These are phyloP conservation scores for Subacronicta megacephala DNA, from an alignment of 2,888 invertebrate genomes.

Conservation along the genomic window DNA sequence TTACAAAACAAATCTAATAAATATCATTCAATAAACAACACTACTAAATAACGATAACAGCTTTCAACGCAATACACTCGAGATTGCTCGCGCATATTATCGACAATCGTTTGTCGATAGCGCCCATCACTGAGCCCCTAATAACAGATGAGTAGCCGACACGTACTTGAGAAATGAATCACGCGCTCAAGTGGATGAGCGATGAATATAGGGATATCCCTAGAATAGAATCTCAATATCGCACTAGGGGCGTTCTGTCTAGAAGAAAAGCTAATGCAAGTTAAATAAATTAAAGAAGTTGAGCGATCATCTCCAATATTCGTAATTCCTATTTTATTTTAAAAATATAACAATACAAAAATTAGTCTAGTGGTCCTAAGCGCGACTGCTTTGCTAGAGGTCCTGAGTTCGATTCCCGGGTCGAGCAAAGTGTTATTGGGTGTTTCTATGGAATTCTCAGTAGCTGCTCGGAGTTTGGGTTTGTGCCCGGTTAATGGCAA, in stretches of 20 bases:
- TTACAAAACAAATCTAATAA: slow-evolving; percentile 15
- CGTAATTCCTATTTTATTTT: no score
- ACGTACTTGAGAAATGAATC: slow-evolving; percentile 51
- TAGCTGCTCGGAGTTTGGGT: no score
- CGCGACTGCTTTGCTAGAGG: no score
- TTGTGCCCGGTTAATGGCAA: no score
- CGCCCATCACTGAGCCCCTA: slow-evolving; percentile 40
- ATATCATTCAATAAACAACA: slow-evolving; percentile 3
- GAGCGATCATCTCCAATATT: no score
- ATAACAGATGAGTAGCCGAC: slow-evolving; percentile 45
- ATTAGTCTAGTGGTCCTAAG: no score
- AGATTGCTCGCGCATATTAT: slow-evolving; percentile 30
- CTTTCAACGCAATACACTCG: slow-evolving; percentile 39
- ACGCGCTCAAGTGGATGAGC: slow-evolving; percentile 34
- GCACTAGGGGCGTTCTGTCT: not conserved
- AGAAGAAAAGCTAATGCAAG: not conserved
- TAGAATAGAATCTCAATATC: slow-evolving; percentile 34
- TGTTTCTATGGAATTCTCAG: no score
- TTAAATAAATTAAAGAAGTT: not conserved
- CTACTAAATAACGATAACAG: slow-evolving; percentile 23
- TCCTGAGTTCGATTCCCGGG: no score
- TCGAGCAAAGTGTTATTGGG: no score
- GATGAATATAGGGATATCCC: slow-evolving; percentile 38
- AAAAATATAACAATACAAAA: no score
- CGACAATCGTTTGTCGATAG: slow-evolving; percentile 44